These are phyloP conservation scores for Rhodeus uyekii DNA, from an alignment of 2,797 vertebrate genomes.

Conservation along the genomic window DNA sequence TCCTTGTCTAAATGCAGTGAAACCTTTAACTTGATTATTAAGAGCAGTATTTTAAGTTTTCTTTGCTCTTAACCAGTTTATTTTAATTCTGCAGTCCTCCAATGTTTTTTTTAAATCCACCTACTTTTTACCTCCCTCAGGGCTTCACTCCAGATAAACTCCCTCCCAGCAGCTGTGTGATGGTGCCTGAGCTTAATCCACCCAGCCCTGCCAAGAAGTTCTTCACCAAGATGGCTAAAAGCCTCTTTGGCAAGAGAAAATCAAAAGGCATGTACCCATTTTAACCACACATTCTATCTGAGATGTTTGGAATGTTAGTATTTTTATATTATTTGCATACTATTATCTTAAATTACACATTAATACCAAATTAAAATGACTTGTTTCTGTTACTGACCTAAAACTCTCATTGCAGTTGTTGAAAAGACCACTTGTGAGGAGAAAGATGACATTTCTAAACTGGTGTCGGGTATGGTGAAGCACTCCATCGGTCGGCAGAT, in stretches of 20 bases:
- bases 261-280: slow-evolving; percentile 77
- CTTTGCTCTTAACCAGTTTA: background rate
- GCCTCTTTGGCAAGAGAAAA: slow-evolving; percentile 92
- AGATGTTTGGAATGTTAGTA: background rate
- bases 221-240: slow-evolving; percentile 96
- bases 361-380: too few species aligned
- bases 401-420: slow-evolving; percentile 64
- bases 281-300: background rate
- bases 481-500: slow-evolving; percentile 91
- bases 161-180: slow-evolving; percentile 90
- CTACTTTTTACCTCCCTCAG: slow-evolving; percentile 65
- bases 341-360: too few species aligned
- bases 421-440: slow-evolving; percentile 85
- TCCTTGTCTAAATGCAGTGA: background rate
- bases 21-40: background rate
- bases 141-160: slow-evolving; percentile 93
- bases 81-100: background rate
- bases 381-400: background rate
- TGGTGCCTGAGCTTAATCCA: slow-evolving; percentile 90
- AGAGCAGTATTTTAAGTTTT: background rate
- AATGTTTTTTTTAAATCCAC: background rate
- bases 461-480: slow-evolving; percentile 91
- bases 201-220: slow-evolving; percentile 93
- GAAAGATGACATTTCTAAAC: slow-evolving; percentile 90
- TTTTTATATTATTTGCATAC: background rate